These are phyloP conservation scores for Apis florea DNA, from an alignment of 1,140 invertebrate genomes.

Conservation along the genomic window DNA sequence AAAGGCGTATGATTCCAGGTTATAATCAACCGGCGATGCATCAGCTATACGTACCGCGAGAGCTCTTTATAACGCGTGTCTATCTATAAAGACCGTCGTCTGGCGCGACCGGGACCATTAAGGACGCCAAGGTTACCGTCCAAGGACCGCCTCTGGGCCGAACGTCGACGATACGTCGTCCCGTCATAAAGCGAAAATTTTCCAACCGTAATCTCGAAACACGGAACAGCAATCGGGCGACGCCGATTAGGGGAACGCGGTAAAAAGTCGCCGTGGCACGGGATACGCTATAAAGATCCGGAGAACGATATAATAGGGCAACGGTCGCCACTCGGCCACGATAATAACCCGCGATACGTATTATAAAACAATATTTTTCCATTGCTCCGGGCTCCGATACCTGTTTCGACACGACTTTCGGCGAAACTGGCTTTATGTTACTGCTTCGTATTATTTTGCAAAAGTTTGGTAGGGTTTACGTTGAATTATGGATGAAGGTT, in stretches of 20 bases:
- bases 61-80: constrained; percentile 49
- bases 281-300: constrained; percentile 39
- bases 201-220: constrained; percentile 58
- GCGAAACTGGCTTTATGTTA: neutral
- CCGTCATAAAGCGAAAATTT: constrained; percentile 60
- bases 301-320: constrained; percentile 30
- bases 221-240: constrained; percentile 59
- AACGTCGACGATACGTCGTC: constrained; percentile 35
- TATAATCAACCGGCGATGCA: constrained; percentile 47
- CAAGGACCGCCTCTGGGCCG: constrained; percentile 3
- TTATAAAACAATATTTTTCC: constrained; percentile 26
- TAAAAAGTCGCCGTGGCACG: constrained; percentile 28
- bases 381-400: neutral
- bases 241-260: constrained; percentile 21
- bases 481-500: too few species aligned
- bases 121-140: constrained; percentile 31
- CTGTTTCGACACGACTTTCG: neutral
- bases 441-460: neutral
- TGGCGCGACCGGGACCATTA: constrained; percentile 43
- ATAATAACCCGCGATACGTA: constrained; percentile 17
- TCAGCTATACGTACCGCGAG: constrained; percentile 19
- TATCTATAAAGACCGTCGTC: constrained; percentile 50
- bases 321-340: neutral
- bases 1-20: constrained; percentile 44
- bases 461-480: too few species aligned